Evolutionary conservation across 2,888 invertebrate species (phyloP), one percentile per base, ranked within the genome.

Genomic region (Lathronympha strigana): DNA sequence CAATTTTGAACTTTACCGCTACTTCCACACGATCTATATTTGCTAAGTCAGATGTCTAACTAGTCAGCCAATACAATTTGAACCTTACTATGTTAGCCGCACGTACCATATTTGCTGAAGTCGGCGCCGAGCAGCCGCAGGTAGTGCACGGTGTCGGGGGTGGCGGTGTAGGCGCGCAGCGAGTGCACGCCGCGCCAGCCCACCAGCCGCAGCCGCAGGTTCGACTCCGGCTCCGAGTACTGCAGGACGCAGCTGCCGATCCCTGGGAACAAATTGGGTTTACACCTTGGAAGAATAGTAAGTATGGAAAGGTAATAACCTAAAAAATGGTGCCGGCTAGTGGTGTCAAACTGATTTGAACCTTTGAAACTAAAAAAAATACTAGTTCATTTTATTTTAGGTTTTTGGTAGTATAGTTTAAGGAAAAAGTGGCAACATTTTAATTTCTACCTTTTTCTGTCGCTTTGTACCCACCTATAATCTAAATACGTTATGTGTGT

Each of bases 131-230:
- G 92, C 47, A 99, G 90, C 9, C 98, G 87, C 53, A 99, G 87
- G 75, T 96, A 96, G 86, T 99, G 99, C 19, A 97, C 94, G 0
- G 97, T 95, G 81, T 97, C 98, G 63, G 95, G 94, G 28, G 95
- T 93, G 23, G 97, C 95, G 33, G 98, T 96, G 88, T 98, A 99
- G 0, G 97, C 97, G 15, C 98, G 93, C 19, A 98, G 90, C 0
- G 98, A 97, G 67, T 95, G 94, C 11, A 95, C 96, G 4, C 98
- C 98, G 68, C 97, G 94, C 98, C 99, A 99, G 0, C 98, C 98
- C 53, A 97, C 97, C 67, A 97, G 88, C 38, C 94, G 93, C 54
- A 98, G 89, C 4, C 93, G 87, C 54, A 95, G 90, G 69, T 84
- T 84, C 6, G 83, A 71, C 0, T 81, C 85, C 36, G 80, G 75